Evolutionary conservation across 2,113 vertebrate species (phyloP).

Genomic region (Colossoma macropomum): DNA sequence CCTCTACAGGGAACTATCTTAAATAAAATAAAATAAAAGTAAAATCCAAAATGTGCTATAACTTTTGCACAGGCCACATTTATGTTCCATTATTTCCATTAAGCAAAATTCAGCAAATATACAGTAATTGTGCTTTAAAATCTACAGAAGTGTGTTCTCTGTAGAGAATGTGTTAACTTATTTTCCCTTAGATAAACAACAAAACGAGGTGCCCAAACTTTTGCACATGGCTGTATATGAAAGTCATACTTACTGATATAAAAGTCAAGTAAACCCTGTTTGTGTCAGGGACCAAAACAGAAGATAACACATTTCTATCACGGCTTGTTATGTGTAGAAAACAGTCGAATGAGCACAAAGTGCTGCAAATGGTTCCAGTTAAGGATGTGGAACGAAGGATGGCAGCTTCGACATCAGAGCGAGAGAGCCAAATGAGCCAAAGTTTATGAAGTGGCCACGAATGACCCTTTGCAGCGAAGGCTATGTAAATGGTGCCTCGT

Average conservation of each 20-base stretch:
- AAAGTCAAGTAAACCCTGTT: background rate
- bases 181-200: background rate
- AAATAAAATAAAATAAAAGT: no score
- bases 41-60: no score
- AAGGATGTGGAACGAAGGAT: conserved; percentile 8
- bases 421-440: background rate
- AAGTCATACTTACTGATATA: no score
- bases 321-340: conserved; percentile 4
- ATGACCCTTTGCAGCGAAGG: conserved; percentile 25
- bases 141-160: no score
- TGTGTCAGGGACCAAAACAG: conserved; percentile 20
- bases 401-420: conserved; percentile 12
- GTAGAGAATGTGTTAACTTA: no score
- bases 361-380: background rate
- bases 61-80: no score
- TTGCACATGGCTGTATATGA: no score
- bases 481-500: conserved; percentile 44
- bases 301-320: background rate
- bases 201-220: no score
- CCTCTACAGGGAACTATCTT: no score
- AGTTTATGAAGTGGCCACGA: background rate
- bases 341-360: conserved; percentile 36
- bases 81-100: no score
- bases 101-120: no score
- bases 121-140: no score